A percentile compares a stretch with the other conserved stretches of the same genome.
Conservation (phyloP, 2,113 vertebrate species). For the Eolophus roseicapilla region DNA sequence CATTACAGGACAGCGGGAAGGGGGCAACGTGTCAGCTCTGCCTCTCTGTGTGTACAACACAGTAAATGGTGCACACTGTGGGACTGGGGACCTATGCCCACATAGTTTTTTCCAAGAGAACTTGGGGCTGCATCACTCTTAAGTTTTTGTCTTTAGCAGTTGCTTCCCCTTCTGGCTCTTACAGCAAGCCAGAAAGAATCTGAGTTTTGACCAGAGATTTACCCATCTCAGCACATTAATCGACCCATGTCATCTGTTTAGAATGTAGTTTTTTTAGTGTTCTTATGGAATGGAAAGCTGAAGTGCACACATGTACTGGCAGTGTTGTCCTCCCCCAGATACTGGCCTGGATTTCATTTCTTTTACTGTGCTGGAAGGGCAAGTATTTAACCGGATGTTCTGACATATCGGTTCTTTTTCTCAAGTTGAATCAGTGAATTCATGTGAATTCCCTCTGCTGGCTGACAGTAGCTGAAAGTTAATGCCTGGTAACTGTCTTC, state of each 20-base stretch:
- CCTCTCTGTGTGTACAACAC: no score
- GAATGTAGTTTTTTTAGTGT: not conserved
- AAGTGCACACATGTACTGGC: rapidly evolving
- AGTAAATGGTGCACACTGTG: rapidly evolving
- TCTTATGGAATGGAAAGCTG: not conserved
- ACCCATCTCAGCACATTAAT: not conserved
- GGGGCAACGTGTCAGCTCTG: not conserved
- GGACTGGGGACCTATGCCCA: not conserved
- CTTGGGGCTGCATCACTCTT: rapidly evolving
- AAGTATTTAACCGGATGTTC: not conserved
- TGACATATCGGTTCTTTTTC: not conserved
- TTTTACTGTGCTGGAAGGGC: not conserved
- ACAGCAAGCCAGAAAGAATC: not conserved
- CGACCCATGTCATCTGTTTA: not conserved
- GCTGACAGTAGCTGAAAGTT: not conserved
- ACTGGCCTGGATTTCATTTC: not conserved
- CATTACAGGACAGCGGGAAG: not conserved
- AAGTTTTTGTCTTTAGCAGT: not conserved
- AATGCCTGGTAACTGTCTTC: not conserved
- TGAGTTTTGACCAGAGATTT: not conserved
- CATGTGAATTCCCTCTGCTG: not conserved
- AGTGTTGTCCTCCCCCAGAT: not conserved
- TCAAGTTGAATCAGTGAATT: not conserved
- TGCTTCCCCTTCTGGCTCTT: not conserved
- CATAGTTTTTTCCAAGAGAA: not conserved